A percentile compares a stretch with the other conserved stretches of the same genome.
Evolutionary conservation across 2,113 vertebrate genomes (phyloP).

Genomic region (Micronisus gabar): DNA sequence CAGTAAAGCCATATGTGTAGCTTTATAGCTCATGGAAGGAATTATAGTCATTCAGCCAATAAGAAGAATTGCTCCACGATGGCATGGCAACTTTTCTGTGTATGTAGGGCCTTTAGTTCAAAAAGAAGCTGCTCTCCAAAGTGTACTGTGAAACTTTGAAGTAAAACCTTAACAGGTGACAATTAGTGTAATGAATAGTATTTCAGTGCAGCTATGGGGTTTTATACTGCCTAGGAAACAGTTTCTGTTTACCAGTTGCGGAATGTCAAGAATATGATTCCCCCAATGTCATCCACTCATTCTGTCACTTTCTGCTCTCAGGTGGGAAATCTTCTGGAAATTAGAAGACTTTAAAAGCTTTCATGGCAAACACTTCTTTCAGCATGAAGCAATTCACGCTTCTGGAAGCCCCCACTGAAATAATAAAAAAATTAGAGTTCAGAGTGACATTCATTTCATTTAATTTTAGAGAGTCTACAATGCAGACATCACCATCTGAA

Average conservation of each 20-base stretch:
- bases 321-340: background rate
- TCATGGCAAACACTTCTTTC: background rate
- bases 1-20: background rate
- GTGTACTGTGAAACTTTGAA: background rate
- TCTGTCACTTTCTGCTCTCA: background rate
- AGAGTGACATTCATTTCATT: background rate
- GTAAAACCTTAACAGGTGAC: background rate
- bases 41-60: background rate
- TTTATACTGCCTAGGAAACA: background rate
- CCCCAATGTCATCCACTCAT: background rate
- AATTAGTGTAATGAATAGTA: background rate
- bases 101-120: background rate
- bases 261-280: background rate
- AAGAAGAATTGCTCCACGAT: background rate
- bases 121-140: background rate
- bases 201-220: fast-evolving
- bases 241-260: background rate
- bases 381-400: background rate
- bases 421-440: background rate
- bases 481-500: background rate
- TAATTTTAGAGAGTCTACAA: background rate
- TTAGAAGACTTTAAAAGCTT: background rate
- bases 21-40: conserved; percentile 8
- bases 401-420: background rate
- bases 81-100: background rate